Percentiles rank a stretch among this genome's conserved stretches.
Conservation (phyloP, 2,113 vertebrate species). For the Hepsetus odoe region DNA sequence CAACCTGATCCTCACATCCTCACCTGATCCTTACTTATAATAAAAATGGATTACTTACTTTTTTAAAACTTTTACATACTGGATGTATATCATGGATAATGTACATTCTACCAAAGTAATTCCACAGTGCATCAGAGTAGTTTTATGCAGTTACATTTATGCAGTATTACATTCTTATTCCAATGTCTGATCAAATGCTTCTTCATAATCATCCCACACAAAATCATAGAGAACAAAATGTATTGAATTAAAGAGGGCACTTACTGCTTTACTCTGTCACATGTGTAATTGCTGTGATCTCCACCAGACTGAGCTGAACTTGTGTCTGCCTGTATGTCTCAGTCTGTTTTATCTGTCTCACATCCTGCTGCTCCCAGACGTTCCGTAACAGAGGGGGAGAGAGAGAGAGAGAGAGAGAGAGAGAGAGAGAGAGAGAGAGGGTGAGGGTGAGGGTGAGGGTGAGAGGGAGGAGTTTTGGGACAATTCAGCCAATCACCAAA, state of each 20-base stretch:
- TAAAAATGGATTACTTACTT: too few relatives aligned
- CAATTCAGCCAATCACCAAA: constrained; percentile 46
- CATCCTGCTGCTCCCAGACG: constrained; percentile 42
- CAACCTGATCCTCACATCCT: too few relatives aligned
- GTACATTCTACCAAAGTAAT: background rate
- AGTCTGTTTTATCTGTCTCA: constrained; percentile 37
- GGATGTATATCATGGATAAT: background rate
- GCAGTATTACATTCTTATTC: background rate
- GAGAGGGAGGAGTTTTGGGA: constrained; percentile 24
- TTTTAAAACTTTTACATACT: background rate
- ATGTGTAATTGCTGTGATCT: constrained; percentile 25
- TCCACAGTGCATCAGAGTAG: background rate
- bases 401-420: constrained; percentile 42
- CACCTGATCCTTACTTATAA: too few relatives aligned
- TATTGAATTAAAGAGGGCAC: constrained; percentile 26
- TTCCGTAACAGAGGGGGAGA: constrained; percentile 9
- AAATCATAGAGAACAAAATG: background rate
- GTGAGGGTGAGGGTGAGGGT: background rate
- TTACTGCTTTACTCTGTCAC: constrained; percentile 38
- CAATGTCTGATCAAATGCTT: background rate
- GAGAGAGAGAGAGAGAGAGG: constrained; percentile 18
- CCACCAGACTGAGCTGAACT: background rate
- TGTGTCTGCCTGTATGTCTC: constrained; percentile 22
- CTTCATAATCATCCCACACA: background rate
- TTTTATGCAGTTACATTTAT: background rate